A percentile compares a stretch with the other conserved stretches of the same genome.
phyloP scores from a whole-genome alignment of 2,888 invertebrate genomes.

The Hyles lineata region DNA sequence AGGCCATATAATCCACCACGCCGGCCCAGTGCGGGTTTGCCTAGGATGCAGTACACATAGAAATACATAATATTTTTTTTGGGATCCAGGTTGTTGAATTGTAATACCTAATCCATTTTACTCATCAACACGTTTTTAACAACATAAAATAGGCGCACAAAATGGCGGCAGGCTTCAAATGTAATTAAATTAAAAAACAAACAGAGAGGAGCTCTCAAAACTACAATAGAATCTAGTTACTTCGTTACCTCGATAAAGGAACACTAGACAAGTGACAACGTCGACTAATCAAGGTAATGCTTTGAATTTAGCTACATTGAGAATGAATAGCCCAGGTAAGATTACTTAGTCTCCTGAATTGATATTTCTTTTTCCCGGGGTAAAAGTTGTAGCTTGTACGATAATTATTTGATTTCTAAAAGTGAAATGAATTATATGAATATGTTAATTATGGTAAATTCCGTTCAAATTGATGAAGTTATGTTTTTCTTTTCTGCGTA shows the following conservation, averaged over 20 bases:
- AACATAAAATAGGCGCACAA: neutral
- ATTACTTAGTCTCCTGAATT: neutral
- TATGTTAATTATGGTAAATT: no score
- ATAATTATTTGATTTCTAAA: no score
- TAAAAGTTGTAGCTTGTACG: neutral
- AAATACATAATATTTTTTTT: no score
- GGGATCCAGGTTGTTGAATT: no score
- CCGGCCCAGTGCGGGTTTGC: no score
- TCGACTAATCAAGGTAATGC: neutral
- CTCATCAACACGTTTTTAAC: neutral
- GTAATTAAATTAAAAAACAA: conserved; percentile 13
- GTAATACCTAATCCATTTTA: no score
- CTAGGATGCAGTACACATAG: no score
- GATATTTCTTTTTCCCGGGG: neutral
- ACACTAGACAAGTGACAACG: neutral
- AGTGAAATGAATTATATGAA: no score
- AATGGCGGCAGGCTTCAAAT: neutral
- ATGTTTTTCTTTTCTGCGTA: no score
- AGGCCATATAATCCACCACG: no score
- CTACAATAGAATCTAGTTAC: conserved; percentile 6
- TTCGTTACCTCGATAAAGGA: neutral
- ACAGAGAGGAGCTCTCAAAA: neutral
- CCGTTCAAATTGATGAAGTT: no score
- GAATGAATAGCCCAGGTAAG: neutral
- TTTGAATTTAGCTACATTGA: neutral